Evolutionary conservation across 2,113 vertebrate genomes (phyloP), one percentile per base, ranked within the genome.

Genomic region (Opisthocomus hoazin): DNA sequence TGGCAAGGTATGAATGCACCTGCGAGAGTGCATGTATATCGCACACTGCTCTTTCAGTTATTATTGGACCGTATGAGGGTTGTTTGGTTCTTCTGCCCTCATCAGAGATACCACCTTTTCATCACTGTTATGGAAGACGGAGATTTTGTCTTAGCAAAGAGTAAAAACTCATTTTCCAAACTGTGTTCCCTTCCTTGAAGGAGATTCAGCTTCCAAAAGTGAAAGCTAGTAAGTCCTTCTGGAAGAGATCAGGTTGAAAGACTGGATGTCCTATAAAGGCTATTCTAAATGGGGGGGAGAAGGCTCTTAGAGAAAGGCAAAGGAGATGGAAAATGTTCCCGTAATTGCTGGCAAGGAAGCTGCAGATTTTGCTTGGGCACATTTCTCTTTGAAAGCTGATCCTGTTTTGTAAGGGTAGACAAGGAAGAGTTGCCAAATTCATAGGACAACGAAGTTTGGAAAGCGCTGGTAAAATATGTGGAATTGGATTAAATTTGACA

Each of bases 401-500:
- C 92, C 95, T 93, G 83, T 96, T 96, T 94, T 91, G 86, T 85
- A 91, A 92, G 89, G 74, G 90, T 95, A 96, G 96, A 69, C 77
- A 92, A 73, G 96, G 84, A 93, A 93, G 69, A 54, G 46, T 66
- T 96, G 95, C 96, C 96, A 97, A 95, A 89, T 82, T 93, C 4
- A 0, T 65, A 97, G 96, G 95, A 94, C 96, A 97, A 93, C 80
- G 23, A 89, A 94, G 73, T 96, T 96, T 96, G 94, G 93, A 96
- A 96, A 96, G 88, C 12, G 0, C 48, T 90, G 94, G 94, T 53
- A 92, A 95, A 95, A 97, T 96, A 92, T 94, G 96, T 92, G 95
- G 80, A 94, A 94, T 87, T 95, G 89, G 91, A 94, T 92, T 95
- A 95, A 94, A 96, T 91, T 76, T 96, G 96, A 97, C 92, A 95